Conservation (phyloP, 2,113 vertebrate genomes). For the Muscicapa adusta region DNA sequence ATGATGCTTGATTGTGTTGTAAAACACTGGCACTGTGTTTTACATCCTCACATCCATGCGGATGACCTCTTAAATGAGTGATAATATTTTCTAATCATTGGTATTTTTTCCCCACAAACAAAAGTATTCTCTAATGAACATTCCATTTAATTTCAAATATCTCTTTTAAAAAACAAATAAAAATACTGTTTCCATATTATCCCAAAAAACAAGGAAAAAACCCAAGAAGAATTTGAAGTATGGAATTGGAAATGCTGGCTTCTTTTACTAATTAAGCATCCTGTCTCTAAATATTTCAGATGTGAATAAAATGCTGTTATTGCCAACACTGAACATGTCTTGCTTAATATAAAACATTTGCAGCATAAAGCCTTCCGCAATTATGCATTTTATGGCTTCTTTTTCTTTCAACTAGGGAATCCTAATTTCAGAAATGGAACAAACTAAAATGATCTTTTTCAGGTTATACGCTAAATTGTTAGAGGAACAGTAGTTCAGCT, state of each 20-base stretch:
- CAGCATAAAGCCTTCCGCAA: neutral
- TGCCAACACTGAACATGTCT: neutral
- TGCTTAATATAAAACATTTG: neutral
- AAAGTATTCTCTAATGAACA: neutral
- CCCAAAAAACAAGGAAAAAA: fast-evolving
- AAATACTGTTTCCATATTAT: neutral
- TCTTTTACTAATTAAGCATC: neutral
- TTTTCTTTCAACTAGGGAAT: neutral
- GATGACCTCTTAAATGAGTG: neutral
- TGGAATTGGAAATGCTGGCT: neutral
- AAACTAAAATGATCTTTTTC: neutral
- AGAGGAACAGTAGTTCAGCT: slow-evolving; percentile 28
- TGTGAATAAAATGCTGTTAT: neutral
- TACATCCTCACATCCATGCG: no score
- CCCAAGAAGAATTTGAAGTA: neutral
- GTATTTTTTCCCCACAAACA: neutral
- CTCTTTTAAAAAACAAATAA: neutral
- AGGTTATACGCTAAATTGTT: neutral
- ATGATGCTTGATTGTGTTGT: neutral
- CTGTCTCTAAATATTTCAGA: neutral
- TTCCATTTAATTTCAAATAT: neutral
- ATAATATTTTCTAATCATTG: neutral
- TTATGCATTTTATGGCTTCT: fast-evolving
- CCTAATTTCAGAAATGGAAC: neutral
- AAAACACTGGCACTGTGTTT: neutral